Evolutionary conservation across 2,888 invertebrate species (phyloP).

Genomic region (Andrena praecox): DNA sequence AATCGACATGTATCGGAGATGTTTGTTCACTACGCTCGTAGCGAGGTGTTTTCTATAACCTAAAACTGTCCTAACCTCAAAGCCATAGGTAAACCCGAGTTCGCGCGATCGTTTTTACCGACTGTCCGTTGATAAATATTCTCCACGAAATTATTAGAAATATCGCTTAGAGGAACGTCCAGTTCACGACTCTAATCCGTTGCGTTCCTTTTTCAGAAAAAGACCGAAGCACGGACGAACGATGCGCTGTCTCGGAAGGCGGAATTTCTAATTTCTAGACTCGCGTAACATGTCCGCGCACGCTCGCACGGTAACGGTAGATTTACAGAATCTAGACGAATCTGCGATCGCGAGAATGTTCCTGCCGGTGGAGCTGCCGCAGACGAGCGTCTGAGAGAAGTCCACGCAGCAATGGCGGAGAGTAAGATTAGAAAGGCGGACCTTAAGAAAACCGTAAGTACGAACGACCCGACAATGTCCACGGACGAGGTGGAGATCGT

Average conservation of each 20-base stretch:
- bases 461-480: constrained; percentile 21
- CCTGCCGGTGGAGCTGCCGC: constrained; percentile 35
- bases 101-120: constrained; percentile 35
- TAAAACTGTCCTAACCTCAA: constrained; percentile 48
- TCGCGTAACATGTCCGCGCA: background rate
- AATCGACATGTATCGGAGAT: background rate
- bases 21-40: background rate
- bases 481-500: constrained; percentile 21
- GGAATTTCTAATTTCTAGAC: background rate
- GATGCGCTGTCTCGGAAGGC: constrained; percentile 3
- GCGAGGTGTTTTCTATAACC: constrained; percentile 8
- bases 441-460: constrained; percentile 19
- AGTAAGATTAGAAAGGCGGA: constrained; percentile 35
- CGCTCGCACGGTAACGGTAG: constrained; percentile 40
- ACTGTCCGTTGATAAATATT: constrained; percentile 29
- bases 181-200: background rate
- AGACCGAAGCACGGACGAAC: constrained; percentile 33
- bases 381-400: constrained; percentile 40
- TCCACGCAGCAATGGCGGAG: constrained; percentile 60
- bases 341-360: constrained; percentile 14
- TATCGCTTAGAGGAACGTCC: background rate
- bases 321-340: constrained; percentile 4
- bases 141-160: background rate
- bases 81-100: constrained; percentile 17
- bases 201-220: constrained; percentile 46